Conservation (phyloP, 2,888 invertebrate genomes). For the Adelphocoris suturalis region DNA sequence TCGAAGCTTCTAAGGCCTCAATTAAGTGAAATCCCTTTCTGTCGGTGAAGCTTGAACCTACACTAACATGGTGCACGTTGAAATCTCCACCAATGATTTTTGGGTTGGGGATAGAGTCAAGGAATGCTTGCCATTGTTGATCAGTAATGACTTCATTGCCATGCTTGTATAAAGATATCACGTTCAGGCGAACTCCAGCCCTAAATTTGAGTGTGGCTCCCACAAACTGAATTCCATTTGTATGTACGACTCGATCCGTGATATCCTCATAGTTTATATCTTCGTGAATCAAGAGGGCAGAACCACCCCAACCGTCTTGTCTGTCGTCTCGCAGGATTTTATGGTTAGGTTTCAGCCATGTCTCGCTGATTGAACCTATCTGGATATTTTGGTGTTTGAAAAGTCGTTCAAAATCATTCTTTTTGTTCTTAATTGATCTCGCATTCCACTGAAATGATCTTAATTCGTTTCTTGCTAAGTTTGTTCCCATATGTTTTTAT, state of each 20-base stretch:
- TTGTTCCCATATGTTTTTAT: background rate
- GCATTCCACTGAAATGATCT: conserved; percentile 19
- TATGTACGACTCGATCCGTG: background rate
- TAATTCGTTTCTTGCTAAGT: background rate
- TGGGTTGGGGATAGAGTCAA: background rate
- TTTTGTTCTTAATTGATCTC: background rate
- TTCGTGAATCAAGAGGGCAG: background rate
- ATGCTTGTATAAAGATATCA: background rate
- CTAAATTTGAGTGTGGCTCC: background rate
- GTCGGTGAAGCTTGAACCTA: background rate
- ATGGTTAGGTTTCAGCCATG: background rate
- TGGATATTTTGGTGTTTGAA: background rate
- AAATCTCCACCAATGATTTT: background rate
- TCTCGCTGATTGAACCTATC: background rate
- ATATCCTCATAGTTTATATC: background rate
- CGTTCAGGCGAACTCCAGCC: background rate
- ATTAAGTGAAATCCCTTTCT: background rate
- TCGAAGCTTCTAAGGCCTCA: background rate
- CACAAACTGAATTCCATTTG: background rate
- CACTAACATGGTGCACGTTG: background rate
- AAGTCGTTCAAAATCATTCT: background rate
- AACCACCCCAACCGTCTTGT: background rate
- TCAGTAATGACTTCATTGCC: no score
- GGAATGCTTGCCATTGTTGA: background rate
- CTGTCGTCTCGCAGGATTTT: background rate